phyloP scores from a whole-genome alignment of 2,113 vertebrate species.

The Meles meles region DNA sequence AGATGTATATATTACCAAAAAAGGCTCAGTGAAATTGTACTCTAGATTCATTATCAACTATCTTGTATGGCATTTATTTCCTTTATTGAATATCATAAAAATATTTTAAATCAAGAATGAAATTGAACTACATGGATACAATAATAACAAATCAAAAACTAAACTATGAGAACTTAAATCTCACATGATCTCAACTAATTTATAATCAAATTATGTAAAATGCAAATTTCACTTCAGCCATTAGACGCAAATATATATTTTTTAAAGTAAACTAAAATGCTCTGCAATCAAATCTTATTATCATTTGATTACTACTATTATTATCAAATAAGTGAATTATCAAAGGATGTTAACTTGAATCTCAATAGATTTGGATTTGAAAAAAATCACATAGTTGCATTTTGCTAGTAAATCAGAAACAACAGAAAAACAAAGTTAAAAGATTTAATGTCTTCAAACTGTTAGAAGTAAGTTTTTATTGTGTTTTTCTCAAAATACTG shows the following conservation, averaged over 20 bases:
- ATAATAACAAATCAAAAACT: neutral
- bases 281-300: neutral
- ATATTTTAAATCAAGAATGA: neutral
- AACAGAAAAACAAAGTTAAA: neutral
- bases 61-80: neutral
- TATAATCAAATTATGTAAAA: neutral
- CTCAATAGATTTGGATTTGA: neutral
- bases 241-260: neutral
- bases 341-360: neutral
- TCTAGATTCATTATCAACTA: neutral
- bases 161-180: neutral
- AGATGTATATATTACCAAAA: neutral
- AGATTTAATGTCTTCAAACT: neutral
- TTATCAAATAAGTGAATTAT: neutral
- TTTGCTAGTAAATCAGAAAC: neutral
- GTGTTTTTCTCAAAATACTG: neutral
- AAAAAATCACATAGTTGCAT: neutral
- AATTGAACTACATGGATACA: neutral
- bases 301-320: neutral
- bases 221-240: neutral
- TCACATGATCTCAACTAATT: neutral
- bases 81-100: neutral
- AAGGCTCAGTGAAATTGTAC: neutral
- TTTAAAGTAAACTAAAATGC: neutral
- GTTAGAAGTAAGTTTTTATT: neutral